Evolutionary conservation across 2,113 vertebrate genomes (phyloP).

Genomic region (Eulemur rufifrons): DNA sequence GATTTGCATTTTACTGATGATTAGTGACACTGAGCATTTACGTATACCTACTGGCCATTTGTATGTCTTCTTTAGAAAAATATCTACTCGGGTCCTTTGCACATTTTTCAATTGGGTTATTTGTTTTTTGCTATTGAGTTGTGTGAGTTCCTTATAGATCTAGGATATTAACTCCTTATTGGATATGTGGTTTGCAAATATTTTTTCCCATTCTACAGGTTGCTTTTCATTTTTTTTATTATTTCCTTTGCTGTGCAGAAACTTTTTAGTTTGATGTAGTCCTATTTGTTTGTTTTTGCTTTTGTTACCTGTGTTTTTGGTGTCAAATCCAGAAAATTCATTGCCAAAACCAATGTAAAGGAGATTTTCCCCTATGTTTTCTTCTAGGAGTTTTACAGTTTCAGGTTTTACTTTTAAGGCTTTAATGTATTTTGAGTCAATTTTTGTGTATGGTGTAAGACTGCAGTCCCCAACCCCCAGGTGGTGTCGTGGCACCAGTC

Average conservation of each 20-base stretch:
- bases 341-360: background rate
- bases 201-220: background rate
- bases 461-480: no score
- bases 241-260: background rate
- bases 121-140: background rate
- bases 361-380: background rate
- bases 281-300: background rate
- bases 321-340: background rate
- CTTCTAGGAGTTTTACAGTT: background rate
- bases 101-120: background rate
- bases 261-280: background rate
- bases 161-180: background rate
- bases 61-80: background rate
- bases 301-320: background rate
- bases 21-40: background rate
- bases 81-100: background rate
- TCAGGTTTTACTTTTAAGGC: background rate
- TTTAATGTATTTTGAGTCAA: background rate
- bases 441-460: background rate
- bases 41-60: background rate
- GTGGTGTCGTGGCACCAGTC: no score
- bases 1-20: background rate
- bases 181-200: background rate
- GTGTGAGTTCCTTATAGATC: background rate
- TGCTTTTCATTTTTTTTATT: background rate